Evolutionary conservation across 2,797 vertebrate species (phyloP).

Genomic region (Smutsia gigantea): DNA sequence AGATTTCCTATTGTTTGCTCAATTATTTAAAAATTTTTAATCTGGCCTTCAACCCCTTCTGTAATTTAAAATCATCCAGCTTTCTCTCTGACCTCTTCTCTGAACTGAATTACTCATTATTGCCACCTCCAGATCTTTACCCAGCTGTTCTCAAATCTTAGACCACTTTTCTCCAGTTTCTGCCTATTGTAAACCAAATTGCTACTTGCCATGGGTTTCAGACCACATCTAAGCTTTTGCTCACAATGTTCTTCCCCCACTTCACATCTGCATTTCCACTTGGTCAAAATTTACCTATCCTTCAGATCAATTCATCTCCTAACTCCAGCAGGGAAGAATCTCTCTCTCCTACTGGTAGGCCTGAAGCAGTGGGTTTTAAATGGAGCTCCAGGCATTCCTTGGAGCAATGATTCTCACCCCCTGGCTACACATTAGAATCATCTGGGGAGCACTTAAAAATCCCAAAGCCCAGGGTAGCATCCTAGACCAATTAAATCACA

Average conservation of each 20-base stretch:
- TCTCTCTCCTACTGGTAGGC: background rate
- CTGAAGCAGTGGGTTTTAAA: background rate
- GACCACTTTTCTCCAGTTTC: background rate
- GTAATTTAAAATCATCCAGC: background rate
- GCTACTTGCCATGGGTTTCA: background rate
- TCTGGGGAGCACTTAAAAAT: constrained; percentile 36
- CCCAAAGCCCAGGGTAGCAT: background rate
- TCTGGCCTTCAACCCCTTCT: background rate
- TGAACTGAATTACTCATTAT: background rate
- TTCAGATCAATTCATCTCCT: background rate
- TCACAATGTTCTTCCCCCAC: background rate
- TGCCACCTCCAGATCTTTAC: background rate
- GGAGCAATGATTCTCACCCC: background rate
- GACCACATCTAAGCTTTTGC: background rate
- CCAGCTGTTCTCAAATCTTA: background rate
- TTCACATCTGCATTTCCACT: background rate
- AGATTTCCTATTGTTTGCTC: background rate
- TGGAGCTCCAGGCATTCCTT: background rate
- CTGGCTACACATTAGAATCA: background rate
- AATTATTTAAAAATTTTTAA: background rate
- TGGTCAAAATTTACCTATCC: background rate
- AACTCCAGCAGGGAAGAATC: background rate
- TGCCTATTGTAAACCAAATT: background rate
- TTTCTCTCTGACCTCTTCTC: constrained; percentile 1
- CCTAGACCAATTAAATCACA: constrained; percentile 60